These are phyloP conservation scores for Heliconius cydno DNA, from an alignment of 2,888 invertebrate genomes.

Conservation along the genomic window DNA sequence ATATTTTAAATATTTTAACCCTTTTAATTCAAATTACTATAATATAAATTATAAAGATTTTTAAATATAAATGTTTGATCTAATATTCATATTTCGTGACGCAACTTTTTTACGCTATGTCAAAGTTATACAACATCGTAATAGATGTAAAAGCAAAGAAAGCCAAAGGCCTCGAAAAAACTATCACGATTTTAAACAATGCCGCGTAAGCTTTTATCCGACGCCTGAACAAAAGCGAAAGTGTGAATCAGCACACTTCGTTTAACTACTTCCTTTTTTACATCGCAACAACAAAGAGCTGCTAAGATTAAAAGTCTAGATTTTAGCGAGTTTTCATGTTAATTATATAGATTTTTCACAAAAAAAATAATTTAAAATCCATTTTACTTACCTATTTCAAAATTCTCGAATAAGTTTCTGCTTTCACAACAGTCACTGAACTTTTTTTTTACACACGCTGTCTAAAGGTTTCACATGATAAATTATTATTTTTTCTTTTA, in stretches of 20 bases:
- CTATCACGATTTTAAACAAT: conserved; percentile 29
- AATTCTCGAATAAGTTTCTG: not conserved
- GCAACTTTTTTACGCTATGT: not conserved
- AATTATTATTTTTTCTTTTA: conserved; percentile 38
- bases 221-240: conserved; percentile 11
- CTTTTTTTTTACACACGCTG: conserved; percentile 12
- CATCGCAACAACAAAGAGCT: conserved; percentile 2
- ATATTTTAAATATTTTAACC: not conserved
- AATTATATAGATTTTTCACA: not conserved
- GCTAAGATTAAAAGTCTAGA: conserved; percentile 3
- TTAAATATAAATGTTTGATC: not conserved
- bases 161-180: conserved; percentile 16
- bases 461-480: conserved; percentile 32
- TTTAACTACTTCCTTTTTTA: conserved; percentile 24
- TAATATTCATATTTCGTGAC: not conserved
- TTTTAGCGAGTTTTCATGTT: not conserved
- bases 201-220: conserved; percentile 26
- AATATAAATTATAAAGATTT: not conserved
- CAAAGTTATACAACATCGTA: conserved; percentile 14
- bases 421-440: conserved; percentile 7
- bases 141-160: not conserved
- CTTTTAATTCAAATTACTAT: not conserved
- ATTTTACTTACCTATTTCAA: conserved; percentile 12
- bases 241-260: conserved; percentile 29
- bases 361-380: no score